Evolutionary conservation across 2,888 invertebrate species (phyloP).

Genomic region (Protodeltote pygarga): DNA sequence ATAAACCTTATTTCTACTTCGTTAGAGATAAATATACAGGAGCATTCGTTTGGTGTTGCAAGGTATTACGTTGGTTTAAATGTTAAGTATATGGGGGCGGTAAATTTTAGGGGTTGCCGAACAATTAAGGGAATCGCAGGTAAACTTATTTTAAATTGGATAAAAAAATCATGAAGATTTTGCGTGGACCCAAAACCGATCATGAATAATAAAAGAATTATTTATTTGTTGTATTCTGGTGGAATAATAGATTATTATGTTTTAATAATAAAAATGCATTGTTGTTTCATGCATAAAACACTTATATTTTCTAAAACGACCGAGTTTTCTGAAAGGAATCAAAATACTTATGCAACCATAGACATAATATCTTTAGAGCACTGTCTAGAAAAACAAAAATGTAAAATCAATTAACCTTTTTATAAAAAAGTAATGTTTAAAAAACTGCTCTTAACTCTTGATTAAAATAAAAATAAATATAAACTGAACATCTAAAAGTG

Average conservation of each 20-base stretch:
- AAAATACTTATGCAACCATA: too few relatives aligned
- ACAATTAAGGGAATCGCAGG: slow-evolving; percentile 82
- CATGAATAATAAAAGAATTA: slow-evolving; percentile 35
- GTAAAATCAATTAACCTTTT: too few relatives aligned
- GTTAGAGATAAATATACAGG: slow-evolving; percentile 28
- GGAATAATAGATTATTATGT: not conserved
- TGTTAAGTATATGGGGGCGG: slow-evolving; percentile 65
- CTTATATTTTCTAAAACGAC: too few relatives aligned
- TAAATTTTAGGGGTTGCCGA: slow-evolving; percentile 79
- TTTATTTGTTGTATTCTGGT: too few relatives aligned
- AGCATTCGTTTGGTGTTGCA: not conserved
- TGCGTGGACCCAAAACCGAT: slow-evolving; percentile 28
- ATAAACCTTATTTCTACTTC: slow-evolving; percentile 19
- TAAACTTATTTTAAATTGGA: slow-evolving; percentile 74
- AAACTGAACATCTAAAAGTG: not conserved
- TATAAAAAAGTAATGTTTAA: too few relatives aligned
- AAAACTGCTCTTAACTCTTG: not conserved
- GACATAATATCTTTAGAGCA: too few relatives aligned
- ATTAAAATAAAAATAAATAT: slow-evolving; percentile 1
- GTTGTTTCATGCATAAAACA: slow-evolving; percentile 30
- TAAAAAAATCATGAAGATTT: slow-evolving; percentile 56
- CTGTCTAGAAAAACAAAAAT: too few relatives aligned
- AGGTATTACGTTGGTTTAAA: slow-evolving; percentile 39
- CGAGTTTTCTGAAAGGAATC: too few relatives aligned
- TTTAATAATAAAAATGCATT: slow-evolving; percentile 15